Percentiles rank a stretch among this genome's conserved stretches.
These are phyloP conservation scores for Montipora foliosa DNA, from an alignment of 64 coral and sea anemone species.

Conservation along the genomic window DNA sequence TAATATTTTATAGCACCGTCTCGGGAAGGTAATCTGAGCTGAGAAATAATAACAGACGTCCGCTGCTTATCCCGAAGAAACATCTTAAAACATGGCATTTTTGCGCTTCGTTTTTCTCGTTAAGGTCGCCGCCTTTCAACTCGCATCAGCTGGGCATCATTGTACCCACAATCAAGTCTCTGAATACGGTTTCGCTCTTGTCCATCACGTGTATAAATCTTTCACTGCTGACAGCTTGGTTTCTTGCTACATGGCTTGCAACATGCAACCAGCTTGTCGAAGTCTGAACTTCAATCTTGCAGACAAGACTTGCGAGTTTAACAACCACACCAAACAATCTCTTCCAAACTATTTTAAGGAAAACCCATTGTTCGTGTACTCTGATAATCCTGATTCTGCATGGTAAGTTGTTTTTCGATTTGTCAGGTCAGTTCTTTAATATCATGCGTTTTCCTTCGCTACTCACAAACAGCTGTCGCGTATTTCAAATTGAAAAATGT, in stretches of 20 bases:
- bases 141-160: neutral
- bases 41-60: too few relatives aligned
- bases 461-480: too few relatives aligned
- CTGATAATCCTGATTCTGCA: neutral
- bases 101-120: too few relatives aligned
- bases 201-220: neutral
- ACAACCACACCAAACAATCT: conserved; percentile 4
- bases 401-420: neutral
- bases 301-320: conserved; percentile 22
- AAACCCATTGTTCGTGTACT: neutral
- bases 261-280: conserved; percentile 7
- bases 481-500: too few relatives aligned
- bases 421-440: too few relatives aligned
- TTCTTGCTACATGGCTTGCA: neutral
- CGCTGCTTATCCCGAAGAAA: too few relatives aligned
- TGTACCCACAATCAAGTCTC: neutral
- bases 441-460: too few relatives aligned
- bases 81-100: too few relatives aligned
- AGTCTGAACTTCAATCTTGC: conserved; percentile 14
- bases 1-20: too few relatives aligned
- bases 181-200: neutral
- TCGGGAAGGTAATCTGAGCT: too few relatives aligned
- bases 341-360: neutral
- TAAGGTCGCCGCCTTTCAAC: too few relatives aligned
- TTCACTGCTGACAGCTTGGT: neutral